These are phyloP conservation scores for Littorina saxatilis DNA, from an alignment of 1,140 invertebrate species.

Conservation along the genomic window DNA sequence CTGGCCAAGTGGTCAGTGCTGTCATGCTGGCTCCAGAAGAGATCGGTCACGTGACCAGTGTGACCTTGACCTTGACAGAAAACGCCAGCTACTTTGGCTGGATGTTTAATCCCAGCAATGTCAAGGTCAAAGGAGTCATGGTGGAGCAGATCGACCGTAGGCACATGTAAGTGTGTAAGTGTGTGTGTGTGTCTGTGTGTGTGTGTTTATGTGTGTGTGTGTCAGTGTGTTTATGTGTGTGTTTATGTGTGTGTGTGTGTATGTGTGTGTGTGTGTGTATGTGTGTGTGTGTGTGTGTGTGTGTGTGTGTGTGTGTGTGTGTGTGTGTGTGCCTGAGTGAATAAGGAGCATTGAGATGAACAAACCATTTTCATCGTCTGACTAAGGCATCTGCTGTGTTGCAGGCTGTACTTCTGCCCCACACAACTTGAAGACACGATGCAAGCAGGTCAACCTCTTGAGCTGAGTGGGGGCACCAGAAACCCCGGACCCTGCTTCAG, in stretches of 20 bases:
- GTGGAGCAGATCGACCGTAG: slow-evolving; percentile 6
- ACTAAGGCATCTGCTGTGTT: background rate
- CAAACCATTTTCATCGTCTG: too few species aligned
- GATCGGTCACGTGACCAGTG: slow-evolving; percentile 18
- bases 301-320: background rate
- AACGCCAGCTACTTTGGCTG: slow-evolving; percentile 9
- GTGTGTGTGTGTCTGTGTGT: too few species aligned
- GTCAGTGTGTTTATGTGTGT: background rate
- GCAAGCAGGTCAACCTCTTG: background rate
- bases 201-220: background rate
- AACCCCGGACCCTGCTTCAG: background rate
- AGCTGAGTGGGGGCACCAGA: background rate
- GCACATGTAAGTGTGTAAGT: slow-evolving; percentile 2
- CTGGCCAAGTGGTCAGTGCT: slow-evolving; percentile 1
- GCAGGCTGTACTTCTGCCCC: slow-evolving; percentile 19
- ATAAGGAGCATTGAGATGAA: too few species aligned
- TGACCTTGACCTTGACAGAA: slow-evolving; percentile 19
- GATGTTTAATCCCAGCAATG: background rate
- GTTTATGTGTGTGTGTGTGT: background rate
- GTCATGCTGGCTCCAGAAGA: slow-evolving; percentile 15
- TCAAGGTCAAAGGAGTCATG: background rate
- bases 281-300: background rate
- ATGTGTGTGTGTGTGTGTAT: background rate
- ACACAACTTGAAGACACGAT: background rate
- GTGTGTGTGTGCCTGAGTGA: background rate